Evolutionary conservation across 2,797 vertebrate genomes (phyloP).

Genomic region (Nannoperca obscura): DNA sequence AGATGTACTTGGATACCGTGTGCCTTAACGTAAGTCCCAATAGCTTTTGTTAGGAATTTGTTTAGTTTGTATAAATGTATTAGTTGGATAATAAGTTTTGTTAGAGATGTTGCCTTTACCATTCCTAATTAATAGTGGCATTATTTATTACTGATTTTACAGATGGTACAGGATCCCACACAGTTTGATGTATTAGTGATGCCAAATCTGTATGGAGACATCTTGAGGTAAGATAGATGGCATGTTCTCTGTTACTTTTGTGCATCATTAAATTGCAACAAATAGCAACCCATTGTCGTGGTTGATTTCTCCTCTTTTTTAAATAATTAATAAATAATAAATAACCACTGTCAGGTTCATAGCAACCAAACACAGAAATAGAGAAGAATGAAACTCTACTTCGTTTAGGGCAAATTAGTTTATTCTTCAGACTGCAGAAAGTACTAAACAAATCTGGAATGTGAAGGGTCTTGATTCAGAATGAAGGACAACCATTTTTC

Average conservation of each 20-base stretch:
- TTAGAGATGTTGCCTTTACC: background rate
- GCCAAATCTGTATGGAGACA: slow-evolving; percentile 98
- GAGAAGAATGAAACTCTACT: too few relatives aligned
- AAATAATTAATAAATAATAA: too few relatives aligned
- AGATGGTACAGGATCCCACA: slow-evolving; percentile 99
- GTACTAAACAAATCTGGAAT: too few relatives aligned
- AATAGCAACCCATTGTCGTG: background rate
- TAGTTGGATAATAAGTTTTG: background rate
- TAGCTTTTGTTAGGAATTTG: background rate
- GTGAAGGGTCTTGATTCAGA: too few relatives aligned
- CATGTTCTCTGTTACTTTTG: background rate
- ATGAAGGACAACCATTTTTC: background rate
- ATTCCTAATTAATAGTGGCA: background rate
- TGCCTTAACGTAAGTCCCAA: slow-evolving; percentile 91
- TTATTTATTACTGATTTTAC: slow-evolving; percentile 31
- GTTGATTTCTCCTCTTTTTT: too few relatives aligned
- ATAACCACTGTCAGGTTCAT: too few relatives aligned
- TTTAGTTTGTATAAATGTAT: background rate
- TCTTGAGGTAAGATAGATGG: slow-evolving; percentile 88
- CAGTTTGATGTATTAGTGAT: slow-evolving; percentile 98
- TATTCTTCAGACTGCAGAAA: too few relatives aligned
- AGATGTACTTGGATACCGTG: slow-evolving; percentile 98
- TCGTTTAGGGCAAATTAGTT: too few relatives aligned
- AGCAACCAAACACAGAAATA: too few relatives aligned
- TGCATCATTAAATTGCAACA: background rate